Base-by-base conservation (phyloP, 30 jellyfish, hydroid and myxozoan species). In the Aurelia aurita region DNA sequence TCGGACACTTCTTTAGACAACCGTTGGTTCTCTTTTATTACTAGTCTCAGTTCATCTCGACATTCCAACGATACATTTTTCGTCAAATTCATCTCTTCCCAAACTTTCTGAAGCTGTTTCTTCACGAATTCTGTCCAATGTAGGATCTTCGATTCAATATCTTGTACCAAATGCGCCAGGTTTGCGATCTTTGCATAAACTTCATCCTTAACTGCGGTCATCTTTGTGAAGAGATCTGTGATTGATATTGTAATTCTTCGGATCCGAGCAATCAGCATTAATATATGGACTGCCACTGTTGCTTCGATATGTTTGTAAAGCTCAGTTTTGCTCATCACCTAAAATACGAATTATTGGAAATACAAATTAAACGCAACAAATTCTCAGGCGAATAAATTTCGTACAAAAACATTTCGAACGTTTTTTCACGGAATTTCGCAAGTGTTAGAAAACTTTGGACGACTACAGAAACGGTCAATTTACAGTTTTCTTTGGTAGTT, bases 111-210 rank as follows among this genome's bases (percentile, higher is more conserved):
- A 16, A 79, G 51, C 55, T 79, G 80, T 11, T 23, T 26, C 32
- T 61, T 79, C 23, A 79, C 55, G 28, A 26, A 79, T 1, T 79
- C 79, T 3, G 89, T 79, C 89, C 89, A 79, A 20, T 63, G 63
- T 5, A 79, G 22, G 15, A 79, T 57, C 49, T 79, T 63, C 11
- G 79, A 65, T 44, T 79, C 70, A 9, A 79, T 60, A n/a, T 79
- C 72, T 11, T 46, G 11, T 23, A 46, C 46, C 55, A 79, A 62
- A 29, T 1, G 22, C 16, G 31, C 9, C 25, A 60, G 80, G 19
- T 49, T 34, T 27, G 45, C 69, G 0, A 63, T 28, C 27, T 51
- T 44, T 18, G 31, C 6, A 58, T 28, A 60, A 18, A 46, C 35
- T 4, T 79, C 81, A 26, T 61, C 45, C 47, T 47, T 79, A 43